Evolutionary conservation across 2,797 vertebrate species (phyloP).

Genomic region (Dendrocincla tyrannina): DNA sequence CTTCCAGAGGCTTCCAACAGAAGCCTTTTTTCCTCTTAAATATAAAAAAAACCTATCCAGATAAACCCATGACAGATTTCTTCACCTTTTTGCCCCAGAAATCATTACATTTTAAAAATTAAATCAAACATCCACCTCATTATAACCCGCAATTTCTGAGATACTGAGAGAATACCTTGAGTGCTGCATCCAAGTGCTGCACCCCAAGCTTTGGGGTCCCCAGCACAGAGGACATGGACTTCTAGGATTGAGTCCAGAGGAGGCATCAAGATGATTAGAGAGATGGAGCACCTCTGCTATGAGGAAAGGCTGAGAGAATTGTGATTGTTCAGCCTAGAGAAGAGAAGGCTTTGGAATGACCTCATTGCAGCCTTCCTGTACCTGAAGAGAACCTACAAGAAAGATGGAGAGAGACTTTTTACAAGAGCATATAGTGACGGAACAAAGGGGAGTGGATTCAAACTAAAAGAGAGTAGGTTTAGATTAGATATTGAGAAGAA

Average conservation of each 20-base stretch:
- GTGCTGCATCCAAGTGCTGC: not conserved
- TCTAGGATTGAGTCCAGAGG: not conserved
- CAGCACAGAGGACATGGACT: not conserved
- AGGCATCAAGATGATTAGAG: not conserved
- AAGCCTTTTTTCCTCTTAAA: no score
- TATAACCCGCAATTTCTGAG: not conserved
- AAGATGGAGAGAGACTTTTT: not conserved
- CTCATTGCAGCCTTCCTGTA: no score
- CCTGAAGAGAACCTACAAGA: not conserved
- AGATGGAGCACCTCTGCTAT: not conserved
- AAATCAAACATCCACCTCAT: not conserved
- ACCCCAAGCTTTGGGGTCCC: not conserved
- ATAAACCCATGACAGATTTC: no score
- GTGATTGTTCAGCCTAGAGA: not conserved
- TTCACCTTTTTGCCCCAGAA: not conserved
- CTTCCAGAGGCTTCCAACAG: no score
- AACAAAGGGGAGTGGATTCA: not conserved
- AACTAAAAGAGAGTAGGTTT: not conserved
- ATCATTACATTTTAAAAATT: not conserved
- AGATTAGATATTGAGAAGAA: not conserved
- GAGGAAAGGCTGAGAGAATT: not conserved
- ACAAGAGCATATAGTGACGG: not conserved
- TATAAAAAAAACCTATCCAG: no score
- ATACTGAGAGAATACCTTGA: not conserved
- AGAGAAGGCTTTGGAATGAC: not conserved